Evolutionary conservation across 1,140 invertebrate genomes (phyloP).

Genomic region (Drosophila varians): DNA sequence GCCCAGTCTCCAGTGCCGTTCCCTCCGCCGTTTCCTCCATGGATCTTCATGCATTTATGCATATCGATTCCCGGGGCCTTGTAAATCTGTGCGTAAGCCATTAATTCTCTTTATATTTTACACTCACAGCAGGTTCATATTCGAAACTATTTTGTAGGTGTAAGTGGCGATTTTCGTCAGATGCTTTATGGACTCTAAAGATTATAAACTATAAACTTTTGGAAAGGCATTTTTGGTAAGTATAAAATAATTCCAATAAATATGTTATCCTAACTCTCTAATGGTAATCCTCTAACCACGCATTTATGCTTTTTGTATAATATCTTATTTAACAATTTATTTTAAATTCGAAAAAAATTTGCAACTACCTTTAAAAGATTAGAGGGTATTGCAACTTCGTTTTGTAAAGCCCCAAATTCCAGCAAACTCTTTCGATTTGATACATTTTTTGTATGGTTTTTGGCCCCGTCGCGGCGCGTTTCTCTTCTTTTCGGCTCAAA

Average conservation of each 20-base stretch:
- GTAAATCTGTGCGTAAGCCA: constrained; percentile 79
- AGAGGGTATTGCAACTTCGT: constrained; percentile 12
- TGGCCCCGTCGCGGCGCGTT: constrained; percentile 15
- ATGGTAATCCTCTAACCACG: no score
- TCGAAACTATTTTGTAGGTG: not conserved
- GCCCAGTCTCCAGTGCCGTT: not conserved
- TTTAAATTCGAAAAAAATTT: no score
- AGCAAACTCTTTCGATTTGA: constrained; percentile 29
- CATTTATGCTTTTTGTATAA: no score
- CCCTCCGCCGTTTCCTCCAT: constrained; percentile 24
- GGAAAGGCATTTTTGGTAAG: not conserved
- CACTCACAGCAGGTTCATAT: constrained; percentile 24
- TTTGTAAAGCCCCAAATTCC: not conserved
- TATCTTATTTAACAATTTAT: no score
- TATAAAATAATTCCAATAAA: no score
- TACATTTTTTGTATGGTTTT: constrained; percentile 24
- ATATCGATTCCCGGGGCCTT: constrained; percentile 67
- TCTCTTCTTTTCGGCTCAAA: constrained; percentile 9
- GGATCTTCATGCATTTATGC: constrained; percentile 60
- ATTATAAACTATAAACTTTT: not conserved
- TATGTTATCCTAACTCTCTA: no score
- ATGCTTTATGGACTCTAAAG: not conserved
- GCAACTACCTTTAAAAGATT: not conserved
- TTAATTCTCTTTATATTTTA: constrained; percentile 64
- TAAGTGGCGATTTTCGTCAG: not conserved